A percentile compares a stretch with the other conserved stretches of the same genome.
phyloP scores from a whole-genome alignment of 1,140 invertebrate species.

The Tetragnatha versicolor region DNA sequence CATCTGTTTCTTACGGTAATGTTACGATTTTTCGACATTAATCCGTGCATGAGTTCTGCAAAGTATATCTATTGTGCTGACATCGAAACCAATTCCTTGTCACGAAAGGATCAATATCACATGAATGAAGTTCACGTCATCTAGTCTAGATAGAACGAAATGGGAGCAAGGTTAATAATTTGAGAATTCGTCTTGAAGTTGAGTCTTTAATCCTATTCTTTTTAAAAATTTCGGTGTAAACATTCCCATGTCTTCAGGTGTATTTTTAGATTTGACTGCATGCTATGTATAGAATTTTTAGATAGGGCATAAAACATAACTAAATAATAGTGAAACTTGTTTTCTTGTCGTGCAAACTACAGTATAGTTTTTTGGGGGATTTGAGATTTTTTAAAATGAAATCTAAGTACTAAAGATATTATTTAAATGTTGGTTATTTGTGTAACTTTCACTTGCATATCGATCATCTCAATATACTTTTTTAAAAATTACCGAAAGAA shows the following conservation, averaged over 20 bases:
- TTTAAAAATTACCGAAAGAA: too few species aligned
- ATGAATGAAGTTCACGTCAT: not conserved
- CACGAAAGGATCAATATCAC: conserved; percentile 7
- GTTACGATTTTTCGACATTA: not conserved
- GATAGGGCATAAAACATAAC: not conserved
- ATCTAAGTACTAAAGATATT: too few species aligned
- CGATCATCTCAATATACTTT: too few species aligned
- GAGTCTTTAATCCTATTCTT: not conserved
- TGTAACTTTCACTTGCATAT: too few species aligned
- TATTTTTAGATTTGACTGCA: not conserved
- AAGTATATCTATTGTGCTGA: conserved; percentile 19
- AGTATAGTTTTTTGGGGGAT: too few species aligned
- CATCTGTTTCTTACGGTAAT: too few species aligned
- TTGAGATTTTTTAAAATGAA: too few species aligned
- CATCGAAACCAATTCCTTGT: conserved; percentile 4
- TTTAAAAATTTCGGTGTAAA: not conserved
- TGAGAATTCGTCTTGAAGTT: too few species aligned
- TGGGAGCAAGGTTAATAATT: too few species aligned
- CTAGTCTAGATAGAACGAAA: conserved; percentile 3
- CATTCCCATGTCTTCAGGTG: not conserved
- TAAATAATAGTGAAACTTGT: too few species aligned
- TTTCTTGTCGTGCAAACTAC: too few species aligned
- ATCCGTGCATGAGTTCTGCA: not conserved
- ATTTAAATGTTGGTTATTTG: too few species aligned
- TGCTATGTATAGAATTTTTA: not conserved